Percentiles rank a stretch among this genome's conserved stretches.
Conservation (phyloP, 2,888 invertebrate genomes). For the Scrobipalpa costella region DNA sequence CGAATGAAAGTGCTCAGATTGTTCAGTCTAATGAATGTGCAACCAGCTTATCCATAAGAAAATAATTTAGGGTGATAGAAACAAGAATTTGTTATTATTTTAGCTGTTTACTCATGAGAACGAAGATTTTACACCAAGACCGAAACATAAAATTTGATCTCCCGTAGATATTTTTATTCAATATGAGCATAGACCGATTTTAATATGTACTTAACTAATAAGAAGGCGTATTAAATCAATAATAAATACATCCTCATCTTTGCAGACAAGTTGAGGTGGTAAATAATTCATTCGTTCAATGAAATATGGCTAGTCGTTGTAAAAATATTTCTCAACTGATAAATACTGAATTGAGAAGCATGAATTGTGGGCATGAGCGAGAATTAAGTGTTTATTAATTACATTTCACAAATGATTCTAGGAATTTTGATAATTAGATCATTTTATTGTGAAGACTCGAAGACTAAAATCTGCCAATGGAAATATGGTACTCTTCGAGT, state of each 20-base stretch:
- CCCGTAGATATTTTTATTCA: too few species aligned
- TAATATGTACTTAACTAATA: too few species aligned
- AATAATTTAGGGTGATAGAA: not conserved
- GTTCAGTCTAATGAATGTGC: not conserved
- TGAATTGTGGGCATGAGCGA: not conserved
- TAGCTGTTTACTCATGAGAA: not conserved
- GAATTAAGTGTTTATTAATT: not conserved
- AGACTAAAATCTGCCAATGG: not conserved
- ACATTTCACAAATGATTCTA: not conserved
- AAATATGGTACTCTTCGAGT: too few species aligned
- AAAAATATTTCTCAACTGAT: not conserved
- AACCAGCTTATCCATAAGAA: not conserved
- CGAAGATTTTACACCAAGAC: not conserved
- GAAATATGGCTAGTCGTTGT: not conserved
- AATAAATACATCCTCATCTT: too few species aligned
- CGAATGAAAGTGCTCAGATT: slow-evolving; percentile 20
- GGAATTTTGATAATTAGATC: not conserved
- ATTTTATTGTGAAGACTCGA: not conserved
- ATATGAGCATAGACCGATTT: too few species aligned
- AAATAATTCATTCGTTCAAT: slow-evolving; percentile 2
- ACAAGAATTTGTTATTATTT: not conserved
- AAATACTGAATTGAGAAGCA: not conserved
- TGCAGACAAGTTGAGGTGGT: not conserved
- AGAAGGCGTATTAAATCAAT: too few species aligned
- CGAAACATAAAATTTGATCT: not conserved